A percentile compares a stretch with the other conserved stretches of the same genome.
Conservation (phyloP, 2,113 vertebrate genomes). For the Pedionomus torquatus region DNA sequence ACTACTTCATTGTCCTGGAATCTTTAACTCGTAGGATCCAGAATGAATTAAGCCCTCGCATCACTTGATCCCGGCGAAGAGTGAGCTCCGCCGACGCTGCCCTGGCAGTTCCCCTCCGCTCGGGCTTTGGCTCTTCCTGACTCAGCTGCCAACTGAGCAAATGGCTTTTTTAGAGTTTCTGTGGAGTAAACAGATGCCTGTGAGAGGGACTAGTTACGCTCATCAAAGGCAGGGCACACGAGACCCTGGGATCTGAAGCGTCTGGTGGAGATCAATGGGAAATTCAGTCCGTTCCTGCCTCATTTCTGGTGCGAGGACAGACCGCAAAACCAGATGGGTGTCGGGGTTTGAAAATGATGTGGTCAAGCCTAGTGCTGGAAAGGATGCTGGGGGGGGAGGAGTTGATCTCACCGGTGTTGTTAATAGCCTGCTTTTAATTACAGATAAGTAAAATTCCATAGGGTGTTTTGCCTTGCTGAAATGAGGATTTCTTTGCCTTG, state of each 20-base stretch:
- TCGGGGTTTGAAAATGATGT: not conserved
- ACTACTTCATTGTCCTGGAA: slow-evolving; percentile 63
- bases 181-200: not conserved
- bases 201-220: rapidly evolving
- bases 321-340: not conserved
- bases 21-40: slow-evolving; percentile 26
- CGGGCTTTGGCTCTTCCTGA: not conserved
- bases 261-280: not conserved
- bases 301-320: not conserved
- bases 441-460: not conserved
- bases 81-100: not conserved
- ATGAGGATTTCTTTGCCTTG: not conserved
- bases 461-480: not conserved
- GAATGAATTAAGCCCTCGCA: slow-evolving; percentile 5
- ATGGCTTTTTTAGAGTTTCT: not conserved
- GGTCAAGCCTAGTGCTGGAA: not conserved
- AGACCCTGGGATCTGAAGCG: not conserved
- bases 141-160: not conserved
- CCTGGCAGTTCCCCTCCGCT: not conserved
- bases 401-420: not conserved
- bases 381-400: not conserved
- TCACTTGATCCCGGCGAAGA: not conserved
- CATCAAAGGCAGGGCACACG: rapidly evolving
- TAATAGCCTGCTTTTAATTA: not conserved
- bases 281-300: not conserved